Evolutionary conservation across 1,140 invertebrate species (phyloP).

Genomic region (Hylyphantes graminicola): DNA sequence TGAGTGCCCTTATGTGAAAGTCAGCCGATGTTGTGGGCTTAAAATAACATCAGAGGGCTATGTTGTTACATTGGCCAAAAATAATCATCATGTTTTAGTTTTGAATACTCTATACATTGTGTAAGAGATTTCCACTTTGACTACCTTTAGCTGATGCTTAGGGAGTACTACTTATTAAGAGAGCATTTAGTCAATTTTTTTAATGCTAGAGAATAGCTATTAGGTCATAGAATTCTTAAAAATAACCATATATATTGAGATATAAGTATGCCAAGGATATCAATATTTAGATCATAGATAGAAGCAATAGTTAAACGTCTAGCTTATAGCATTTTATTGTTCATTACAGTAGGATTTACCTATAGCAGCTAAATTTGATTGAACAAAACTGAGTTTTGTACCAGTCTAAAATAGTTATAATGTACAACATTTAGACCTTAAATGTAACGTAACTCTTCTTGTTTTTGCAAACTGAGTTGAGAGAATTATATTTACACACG

Average conservation of each 20-base stretch:
- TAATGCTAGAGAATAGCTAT: slow-evolving; percentile 38
- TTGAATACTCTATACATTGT: slow-evolving; percentile 93
- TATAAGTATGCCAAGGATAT: slow-evolving; percentile 55
- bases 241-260: slow-evolving; percentile 33
- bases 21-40: slow-evolving; percentile 95
- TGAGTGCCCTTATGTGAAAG: slow-evolving; percentile 96
- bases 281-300: slow-evolving; percentile 53
- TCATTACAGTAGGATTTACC: slow-evolving; percentile 46
- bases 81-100: slow-evolving; percentile 97
- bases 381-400: slow-evolving; percentile 59
- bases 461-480: slow-evolving; percentile 57
- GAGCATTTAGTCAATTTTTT: slow-evolving; percentile 58
- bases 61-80: slow-evolving; percentile 96
- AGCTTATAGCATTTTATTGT: slow-evolving; percentile 57
- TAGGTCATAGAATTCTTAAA: slow-evolving; percentile 50
- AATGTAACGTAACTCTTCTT: slow-evolving; percentile 54
- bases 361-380: slow-evolving; percentile 59
- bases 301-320: slow-evolving; percentile 57
- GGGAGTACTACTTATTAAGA: slow-evolving; percentile 52
- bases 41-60: slow-evolving; percentile 97
- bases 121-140: slow-evolving; percentile 41
- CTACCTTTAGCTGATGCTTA: slow-evolving; percentile 58
- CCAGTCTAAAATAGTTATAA: slow-evolving; percentile 57
- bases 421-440: slow-evolving; percentile 56
- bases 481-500: slow-evolving; percentile 61